phyloP scores from a whole-genome alignment of 1,140 invertebrate species.

The Galendromus occidentalis region DNA sequence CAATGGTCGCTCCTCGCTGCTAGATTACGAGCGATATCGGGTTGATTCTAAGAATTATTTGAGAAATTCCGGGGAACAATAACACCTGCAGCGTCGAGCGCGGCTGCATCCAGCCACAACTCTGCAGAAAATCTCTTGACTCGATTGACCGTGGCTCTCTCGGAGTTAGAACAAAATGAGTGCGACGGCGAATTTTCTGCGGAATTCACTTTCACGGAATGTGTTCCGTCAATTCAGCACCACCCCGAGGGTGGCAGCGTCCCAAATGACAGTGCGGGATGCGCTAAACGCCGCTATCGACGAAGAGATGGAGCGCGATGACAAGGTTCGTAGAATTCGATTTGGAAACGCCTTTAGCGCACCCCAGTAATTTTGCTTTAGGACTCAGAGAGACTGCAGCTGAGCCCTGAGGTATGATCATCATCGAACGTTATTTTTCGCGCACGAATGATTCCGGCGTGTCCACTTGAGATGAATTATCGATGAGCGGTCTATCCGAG shows the following conservation, averaged over 20 bases:
- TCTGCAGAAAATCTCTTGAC: neutral
- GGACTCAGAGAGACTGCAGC: too few species aligned
- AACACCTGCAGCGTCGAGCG: too few species aligned
- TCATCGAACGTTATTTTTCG: neutral
- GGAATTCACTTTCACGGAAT: neutral
- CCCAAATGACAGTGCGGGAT: conserved; percentile 75
- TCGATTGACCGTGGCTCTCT: neutral
- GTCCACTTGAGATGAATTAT: too few species aligned
- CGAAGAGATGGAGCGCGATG: conserved; percentile 88
- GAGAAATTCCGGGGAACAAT: too few species aligned
- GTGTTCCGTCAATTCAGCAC: neutral
- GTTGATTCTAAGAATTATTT: too few species aligned
- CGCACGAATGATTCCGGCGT: neutral
- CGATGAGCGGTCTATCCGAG: too few species aligned
- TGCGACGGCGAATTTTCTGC: neutral
- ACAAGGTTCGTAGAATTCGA: conserved; percentile 30
- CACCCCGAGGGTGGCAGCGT: conserved; percentile 10
- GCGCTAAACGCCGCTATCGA: conserved; percentile 87
- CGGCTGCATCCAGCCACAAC: neutral
- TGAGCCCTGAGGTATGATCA: neutral
- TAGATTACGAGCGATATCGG: too few species aligned
- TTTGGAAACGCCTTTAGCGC: neutral
- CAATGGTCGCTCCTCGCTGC: too few species aligned
- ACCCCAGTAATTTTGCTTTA: too few species aligned
- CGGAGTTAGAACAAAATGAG: neutral